These are phyloP conservation scores for Eumeta japonica DNA, from an alignment of 1,140 invertebrate species.

Conservation along the genomic window DNA sequence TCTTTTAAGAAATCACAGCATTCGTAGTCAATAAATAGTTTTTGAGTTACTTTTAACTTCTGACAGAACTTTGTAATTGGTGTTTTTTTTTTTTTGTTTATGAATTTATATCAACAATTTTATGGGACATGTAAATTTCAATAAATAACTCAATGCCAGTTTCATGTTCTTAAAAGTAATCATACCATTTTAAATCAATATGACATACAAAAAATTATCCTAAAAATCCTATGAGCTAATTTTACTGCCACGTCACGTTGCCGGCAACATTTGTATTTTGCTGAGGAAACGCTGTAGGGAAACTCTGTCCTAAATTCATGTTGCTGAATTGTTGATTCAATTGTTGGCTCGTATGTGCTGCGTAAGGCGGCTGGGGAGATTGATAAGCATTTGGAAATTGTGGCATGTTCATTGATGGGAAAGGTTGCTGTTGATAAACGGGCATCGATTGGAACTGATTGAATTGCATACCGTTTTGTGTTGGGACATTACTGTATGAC, in stretches of 20 bases:
- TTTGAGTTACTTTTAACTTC: no score
- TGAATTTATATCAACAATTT: no score
- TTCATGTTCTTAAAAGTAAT: no score
- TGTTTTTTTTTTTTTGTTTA: no score
- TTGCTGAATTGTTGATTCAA: slow-evolving; percentile 37
- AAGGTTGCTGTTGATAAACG: slow-evolving; percentile 29
- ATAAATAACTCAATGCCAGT: no score
- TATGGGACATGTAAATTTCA: no score
- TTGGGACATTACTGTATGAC: slow-evolving; percentile 18
- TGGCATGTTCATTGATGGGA: slow-evolving; percentile 23
- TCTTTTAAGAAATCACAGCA: no score
- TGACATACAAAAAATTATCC: slow-evolving; percentile 20
- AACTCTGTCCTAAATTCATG: slow-evolving; percentile 40
- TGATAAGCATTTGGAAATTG: slow-evolving; percentile 13
- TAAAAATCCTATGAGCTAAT: background rate
- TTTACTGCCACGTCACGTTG: slow-evolving; percentile 44
- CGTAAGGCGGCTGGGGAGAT: slow-evolving; percentile 26
- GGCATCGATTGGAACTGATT: slow-evolving; percentile 34
- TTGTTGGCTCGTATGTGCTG: slow-evolving; percentile 17
- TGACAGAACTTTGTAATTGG: no score
- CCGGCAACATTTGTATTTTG: slow-evolving; percentile 40
- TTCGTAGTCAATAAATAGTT: no score
- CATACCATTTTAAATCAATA: slow-evolving; percentile 20
- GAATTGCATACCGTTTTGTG: slow-evolving; percentile 33
- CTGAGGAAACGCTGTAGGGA: slow-evolving; percentile 30